Percentiles rank a stretch among this genome's conserved stretches.
Evolutionary conservation across 2,797 vertebrate genomes (phyloP).

Genomic region (Psittacula derbiana): DNA sequence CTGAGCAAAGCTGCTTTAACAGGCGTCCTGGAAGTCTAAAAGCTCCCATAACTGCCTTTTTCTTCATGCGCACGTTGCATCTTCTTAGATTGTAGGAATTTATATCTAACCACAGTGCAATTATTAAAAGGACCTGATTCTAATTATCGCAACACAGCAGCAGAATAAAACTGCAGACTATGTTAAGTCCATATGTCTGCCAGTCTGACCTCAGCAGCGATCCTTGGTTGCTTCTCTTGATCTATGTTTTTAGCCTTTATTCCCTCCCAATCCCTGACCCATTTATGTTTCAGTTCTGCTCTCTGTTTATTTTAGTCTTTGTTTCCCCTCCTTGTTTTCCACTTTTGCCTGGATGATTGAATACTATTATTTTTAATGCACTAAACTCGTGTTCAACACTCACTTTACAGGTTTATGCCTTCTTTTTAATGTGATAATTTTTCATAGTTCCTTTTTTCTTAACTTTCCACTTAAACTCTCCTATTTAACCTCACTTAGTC

Average conservation of each 20-base stretch:
- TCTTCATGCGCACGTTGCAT: background rate
- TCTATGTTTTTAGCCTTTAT: background rate
- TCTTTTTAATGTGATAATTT: background rate
- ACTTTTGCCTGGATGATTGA: background rate
- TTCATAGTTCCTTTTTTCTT: background rate
- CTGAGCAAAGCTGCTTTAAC: background rate
- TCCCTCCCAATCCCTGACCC: background rate
- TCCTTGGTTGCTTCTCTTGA: background rate
- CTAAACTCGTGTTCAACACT: background rate
- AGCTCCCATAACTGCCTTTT: background rate
- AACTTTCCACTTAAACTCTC: background rate
- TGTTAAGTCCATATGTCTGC: background rate
- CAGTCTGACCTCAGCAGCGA: background rate
- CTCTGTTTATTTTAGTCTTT: background rate
- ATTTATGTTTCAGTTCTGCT: background rate
- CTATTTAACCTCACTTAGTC: background rate
- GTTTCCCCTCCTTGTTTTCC: background rate
- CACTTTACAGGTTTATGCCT: background rate
- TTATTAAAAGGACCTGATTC: background rate
- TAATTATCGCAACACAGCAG: background rate
- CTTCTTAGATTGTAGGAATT: background rate
- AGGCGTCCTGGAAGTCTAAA: background rate
- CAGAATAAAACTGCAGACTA: background rate
- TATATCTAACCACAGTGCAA: background rate
- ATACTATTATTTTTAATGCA: background rate